Conservation (phyloP, 2,113 vertebrate genomes). For the Ciconia maguari region DNA sequence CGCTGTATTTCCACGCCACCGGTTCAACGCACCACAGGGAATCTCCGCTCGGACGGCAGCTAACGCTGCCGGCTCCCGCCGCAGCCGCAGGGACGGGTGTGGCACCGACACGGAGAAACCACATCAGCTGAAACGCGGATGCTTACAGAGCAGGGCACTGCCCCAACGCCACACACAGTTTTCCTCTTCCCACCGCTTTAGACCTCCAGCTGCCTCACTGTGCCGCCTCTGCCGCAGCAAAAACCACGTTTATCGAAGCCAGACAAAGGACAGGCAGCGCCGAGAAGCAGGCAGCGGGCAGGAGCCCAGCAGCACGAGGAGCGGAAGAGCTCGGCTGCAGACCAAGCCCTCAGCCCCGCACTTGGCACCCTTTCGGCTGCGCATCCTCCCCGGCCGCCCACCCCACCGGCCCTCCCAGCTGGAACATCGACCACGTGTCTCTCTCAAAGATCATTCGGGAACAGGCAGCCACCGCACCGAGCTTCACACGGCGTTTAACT, state of each 20-base stretch:
- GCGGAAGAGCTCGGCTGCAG: fast-evolving
- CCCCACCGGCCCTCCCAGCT: background rate
- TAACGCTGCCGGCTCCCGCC: fast-evolving
- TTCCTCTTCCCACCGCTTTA: background rate
- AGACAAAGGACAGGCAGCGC: background rate
- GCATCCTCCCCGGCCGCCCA: fast-evolving
- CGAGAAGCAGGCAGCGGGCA: background rate
- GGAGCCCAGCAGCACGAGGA: fast-evolving
- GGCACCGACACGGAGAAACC: fast-evolving
- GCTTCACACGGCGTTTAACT: fast-evolving
- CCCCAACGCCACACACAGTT: fast-evolving
- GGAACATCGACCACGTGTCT: fast-evolving
- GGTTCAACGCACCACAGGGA: too few relatives aligned
- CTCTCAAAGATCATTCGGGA: fast-evolving
- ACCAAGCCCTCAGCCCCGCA: fast-evolving
- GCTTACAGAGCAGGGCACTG: background rate
- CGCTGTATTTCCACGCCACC: fast-evolving
- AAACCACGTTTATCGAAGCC: fast-evolving
- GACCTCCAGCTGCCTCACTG: background rate
- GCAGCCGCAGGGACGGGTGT: background rate
- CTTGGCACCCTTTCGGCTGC: too few relatives aligned
- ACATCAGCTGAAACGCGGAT: fast-evolving
- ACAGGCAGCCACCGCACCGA: fast-evolving
- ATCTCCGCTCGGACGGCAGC: fast-evolving
- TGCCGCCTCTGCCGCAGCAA: fast-evolving